Evolutionary conservation across 2,113 vertebrate species (phyloP).

Genomic region (zebrafish (Danio rerio)): DNA sequence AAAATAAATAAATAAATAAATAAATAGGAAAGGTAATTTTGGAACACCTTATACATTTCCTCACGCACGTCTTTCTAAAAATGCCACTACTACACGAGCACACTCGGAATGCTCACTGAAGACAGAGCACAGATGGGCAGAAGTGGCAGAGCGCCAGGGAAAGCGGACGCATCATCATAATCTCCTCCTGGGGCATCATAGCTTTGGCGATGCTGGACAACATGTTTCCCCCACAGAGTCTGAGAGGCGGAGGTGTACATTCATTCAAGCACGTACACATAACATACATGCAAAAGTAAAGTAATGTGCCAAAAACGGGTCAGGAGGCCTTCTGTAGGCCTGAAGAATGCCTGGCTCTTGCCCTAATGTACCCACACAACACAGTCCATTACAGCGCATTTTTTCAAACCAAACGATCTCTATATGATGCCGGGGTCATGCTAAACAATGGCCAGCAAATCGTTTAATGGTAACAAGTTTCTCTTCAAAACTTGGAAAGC

Average conservation of each 20-base stretch:
- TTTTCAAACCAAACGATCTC: neutral
- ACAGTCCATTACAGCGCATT: neutral
- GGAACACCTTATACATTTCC: conserved; percentile 13
- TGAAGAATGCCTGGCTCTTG: neutral
- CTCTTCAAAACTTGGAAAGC: neutral
- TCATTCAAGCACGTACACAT: conserved; percentile 35
- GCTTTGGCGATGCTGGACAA: conserved; percentile 73
- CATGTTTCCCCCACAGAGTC: conserved; percentile 72
- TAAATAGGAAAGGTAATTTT: too few relatives aligned
- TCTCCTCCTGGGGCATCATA: conserved; percentile 72
- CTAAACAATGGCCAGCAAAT: neutral
- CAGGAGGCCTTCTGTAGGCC: conserved; percentile 3
- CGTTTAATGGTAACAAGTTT: neutral
- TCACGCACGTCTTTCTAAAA: conserved; percentile 32
- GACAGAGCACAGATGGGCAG: conserved; percentile 76
- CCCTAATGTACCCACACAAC: neutral
- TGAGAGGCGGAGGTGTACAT: conserved; percentile 13
- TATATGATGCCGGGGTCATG: neutral
- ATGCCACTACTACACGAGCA: conserved; percentile 37
- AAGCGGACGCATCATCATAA: conserved; percentile 77
- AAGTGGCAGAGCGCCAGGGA: conserved; percentile 73
- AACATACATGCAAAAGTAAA: neutral
- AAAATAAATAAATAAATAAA: too few relatives aligned
- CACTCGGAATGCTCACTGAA: conserved; percentile 58
- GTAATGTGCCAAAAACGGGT: conserved; percentile 9